Conservation (phyloP, 2,113 vertebrate species). For the Egretta garzetta region DNA sequence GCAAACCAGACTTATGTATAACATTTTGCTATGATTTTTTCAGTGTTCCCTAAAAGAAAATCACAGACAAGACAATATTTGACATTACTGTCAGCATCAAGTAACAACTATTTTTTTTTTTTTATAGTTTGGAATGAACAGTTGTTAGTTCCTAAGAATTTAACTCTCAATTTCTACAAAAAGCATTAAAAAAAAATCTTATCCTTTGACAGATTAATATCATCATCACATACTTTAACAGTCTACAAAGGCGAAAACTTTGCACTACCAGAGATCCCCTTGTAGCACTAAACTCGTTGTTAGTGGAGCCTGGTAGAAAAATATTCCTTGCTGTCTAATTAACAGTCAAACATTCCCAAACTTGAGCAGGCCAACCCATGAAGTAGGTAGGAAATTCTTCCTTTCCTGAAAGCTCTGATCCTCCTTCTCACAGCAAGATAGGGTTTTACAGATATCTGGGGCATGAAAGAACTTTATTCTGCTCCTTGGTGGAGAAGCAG, state of each 20-base stretch:
- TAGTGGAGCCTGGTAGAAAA: neutral
- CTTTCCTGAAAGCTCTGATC: neutral
- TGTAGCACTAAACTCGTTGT: accelerated
- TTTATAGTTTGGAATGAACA: neutral
- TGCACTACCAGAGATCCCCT: neutral
- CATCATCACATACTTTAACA: neutral
- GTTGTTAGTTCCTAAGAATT: neutral
- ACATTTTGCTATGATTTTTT: neutral
- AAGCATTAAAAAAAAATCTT: neutral
- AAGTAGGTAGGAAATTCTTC: neutral
- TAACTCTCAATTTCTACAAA: neutral
- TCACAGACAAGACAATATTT: neutral
- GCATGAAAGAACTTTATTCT: neutral
- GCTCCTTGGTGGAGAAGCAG: neutral
- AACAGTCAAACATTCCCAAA: neutral
- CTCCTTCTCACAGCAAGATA: neutral
- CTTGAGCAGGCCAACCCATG: neutral
- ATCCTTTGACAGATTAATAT: neutral
- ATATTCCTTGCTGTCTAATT: neutral
- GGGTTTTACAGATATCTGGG: neutral
- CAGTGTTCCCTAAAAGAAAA: neutral
- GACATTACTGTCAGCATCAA: neutral
- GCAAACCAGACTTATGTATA: neutral
- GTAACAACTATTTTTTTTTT: neutral
- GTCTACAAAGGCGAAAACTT: neutral